Evolutionary conservation across 2,888 invertebrate genomes (phyloP), one percentile per base, ranked within the genome.

Genomic region (Creontiades dilutus): DNA sequence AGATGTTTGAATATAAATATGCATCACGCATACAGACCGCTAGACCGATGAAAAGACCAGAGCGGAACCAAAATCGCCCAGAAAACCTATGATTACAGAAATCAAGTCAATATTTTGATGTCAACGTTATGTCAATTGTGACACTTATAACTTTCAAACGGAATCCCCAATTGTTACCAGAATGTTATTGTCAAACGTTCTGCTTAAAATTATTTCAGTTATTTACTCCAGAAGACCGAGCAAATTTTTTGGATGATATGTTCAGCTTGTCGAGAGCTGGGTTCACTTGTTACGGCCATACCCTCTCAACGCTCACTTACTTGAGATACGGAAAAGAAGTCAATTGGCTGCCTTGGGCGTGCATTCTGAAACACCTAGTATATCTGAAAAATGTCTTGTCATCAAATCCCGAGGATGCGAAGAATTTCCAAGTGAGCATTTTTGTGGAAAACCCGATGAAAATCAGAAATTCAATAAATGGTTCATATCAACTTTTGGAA

Each of bases 181-280:
- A 7, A 7, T 7, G 37, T 37, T 37, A 37, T 75, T 19, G 37
- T 11, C 75, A 14, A 12, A 47, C 5, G 7, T 86, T 48, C 0
- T 61, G 27, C 11, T 23, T 46, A 11, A 3, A 46, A 85, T 86
- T 12, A 61, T 86, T 68, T n/a, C 46, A 92, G 92, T 85, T 88
- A 9, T 80, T 92, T 16, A 90, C 91, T 88, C 91, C 91, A 13
- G 90, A 92, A 0, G 98, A 99, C 93, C 95, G 97, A 91, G 95
- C 97, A 0, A 96, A 97, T 92, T 93, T 98, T 16, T 91, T 98
- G 12, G 96, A 97, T 92, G 98, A 99, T 92, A 95, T 95, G 0
- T 97, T 98, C 93, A 95, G 96, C 57, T 93, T 98, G 89, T 97
- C 98, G 0, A 95, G 95, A 91, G 96, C 97, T 0, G 95, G 95